These are phyloP conservation scores for Brachymystax lenok DNA, from an alignment of 2,797 vertebrate genomes.

Conservation along the genomic window DNA sequence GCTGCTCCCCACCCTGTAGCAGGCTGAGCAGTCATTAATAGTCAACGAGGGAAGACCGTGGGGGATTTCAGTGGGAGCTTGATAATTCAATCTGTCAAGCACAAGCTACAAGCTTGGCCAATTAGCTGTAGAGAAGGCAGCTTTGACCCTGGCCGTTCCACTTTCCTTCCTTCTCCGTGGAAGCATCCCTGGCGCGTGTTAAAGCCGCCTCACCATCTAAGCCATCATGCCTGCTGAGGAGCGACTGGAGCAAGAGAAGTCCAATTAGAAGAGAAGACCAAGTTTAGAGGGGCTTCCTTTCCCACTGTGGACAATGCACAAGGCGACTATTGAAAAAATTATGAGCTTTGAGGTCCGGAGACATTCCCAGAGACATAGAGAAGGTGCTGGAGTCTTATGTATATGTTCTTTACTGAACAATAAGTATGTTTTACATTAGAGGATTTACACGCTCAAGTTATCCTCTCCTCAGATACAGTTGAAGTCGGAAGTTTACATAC, in stretches of 20 bases:
- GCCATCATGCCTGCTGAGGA: slow-evolving; percentile 59
- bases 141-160: slow-evolving; percentile 58
- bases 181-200: slow-evolving; percentile 62
- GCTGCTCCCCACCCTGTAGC: neutral
- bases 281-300: neutral
- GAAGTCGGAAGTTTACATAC: too few relatives aligned
- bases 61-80: slow-evolving; percentile 69
- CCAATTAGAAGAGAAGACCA: slow-evolving; percentile 21
- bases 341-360: neutral
- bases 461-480: neutral
- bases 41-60: slow-evolving; percentile 68
- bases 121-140: slow-evolving; percentile 76
- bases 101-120: slow-evolving; percentile 69
- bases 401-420: neutral
- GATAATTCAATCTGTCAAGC: slow-evolving; percentile 80
- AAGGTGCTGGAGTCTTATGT: neutral
- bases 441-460: neutral
- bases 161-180: slow-evolving; percentile 36
- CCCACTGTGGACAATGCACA: neutral
- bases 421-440: neutral
- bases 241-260: slow-evolving; percentile 18
- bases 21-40: slow-evolving; percentile 66
- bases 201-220: slow-evolving; percentile 53
- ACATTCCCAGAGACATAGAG: neutral
- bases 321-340: slow-evolving; percentile 6